Conservation (phyloP, 2,888 invertebrate species). For the Stenodema calcarata region DNA sequence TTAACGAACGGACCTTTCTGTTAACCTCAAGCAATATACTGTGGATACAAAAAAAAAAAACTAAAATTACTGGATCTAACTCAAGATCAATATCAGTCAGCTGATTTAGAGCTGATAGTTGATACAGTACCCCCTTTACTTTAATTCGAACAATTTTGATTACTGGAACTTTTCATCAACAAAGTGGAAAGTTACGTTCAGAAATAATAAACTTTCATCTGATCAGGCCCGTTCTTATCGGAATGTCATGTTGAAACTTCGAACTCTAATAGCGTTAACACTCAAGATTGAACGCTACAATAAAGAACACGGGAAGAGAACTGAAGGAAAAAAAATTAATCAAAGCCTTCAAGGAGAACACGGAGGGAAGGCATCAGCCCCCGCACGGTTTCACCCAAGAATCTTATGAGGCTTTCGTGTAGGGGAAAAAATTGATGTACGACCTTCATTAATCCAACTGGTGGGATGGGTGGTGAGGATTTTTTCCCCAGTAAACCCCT, state of each 20-base stretch:
- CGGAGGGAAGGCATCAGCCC: background rate
- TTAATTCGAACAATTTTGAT: too few relatives aligned
- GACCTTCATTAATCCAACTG: conserved; percentile 49
- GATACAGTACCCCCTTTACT: too few relatives aligned
- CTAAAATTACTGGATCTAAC: too few relatives aligned
- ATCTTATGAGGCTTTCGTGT: conserved; percentile 27
- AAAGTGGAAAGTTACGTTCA: too few relatives aligned
- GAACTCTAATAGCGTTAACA: background rate
- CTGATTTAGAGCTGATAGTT: too few relatives aligned
- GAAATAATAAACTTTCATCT: background rate
- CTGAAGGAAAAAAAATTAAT: conserved; percentile 19
- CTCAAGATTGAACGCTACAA: conserved; percentile 29
- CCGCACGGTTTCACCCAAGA: background rate
- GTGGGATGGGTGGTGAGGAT: background rate
- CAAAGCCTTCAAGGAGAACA: background rate
- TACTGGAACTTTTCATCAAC: too few relatives aligned
- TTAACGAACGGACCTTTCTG: too few relatives aligned
- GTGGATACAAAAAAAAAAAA: too few relatives aligned
- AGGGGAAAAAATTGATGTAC: conserved; percentile 47
- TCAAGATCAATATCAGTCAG: too few relatives aligned
- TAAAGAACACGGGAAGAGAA: conserved; percentile 11
- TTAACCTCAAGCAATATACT: too few relatives aligned
- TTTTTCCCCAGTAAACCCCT: background rate
- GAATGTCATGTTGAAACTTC: background rate
- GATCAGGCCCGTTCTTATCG: background rate